Conservation (phyloP, 2,888 invertebrate species). For the Megalurothrips usitatus region DNA sequence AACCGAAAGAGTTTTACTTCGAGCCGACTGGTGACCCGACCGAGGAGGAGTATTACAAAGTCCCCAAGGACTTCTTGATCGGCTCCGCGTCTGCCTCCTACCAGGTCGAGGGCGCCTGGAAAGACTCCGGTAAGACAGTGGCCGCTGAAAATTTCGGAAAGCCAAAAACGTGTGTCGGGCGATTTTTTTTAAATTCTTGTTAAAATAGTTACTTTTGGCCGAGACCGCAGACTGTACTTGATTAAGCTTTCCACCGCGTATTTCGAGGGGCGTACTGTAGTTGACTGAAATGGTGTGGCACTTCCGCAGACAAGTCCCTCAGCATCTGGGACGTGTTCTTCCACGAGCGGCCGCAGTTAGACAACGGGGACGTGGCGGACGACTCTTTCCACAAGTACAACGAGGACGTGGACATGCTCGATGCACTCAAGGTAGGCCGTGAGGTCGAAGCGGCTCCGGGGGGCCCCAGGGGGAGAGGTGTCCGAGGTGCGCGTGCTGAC, state of each 20-base stretch:
- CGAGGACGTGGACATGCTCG: slow-evolving; percentile 56
- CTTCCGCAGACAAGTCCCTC: slow-evolving; percentile 53
- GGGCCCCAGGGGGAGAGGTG: not conserved
- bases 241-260: not conserved
- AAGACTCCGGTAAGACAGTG: not conserved
- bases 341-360: slow-evolving; percentile 51
- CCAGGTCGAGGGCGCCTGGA: slow-evolving; percentile 3
- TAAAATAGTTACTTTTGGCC: too few relatives aligned
- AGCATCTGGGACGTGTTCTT: slow-evolving; percentile 64
- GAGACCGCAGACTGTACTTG: too few relatives aligned
- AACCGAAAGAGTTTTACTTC: not conserved
- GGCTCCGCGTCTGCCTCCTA: not conserved
- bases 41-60: not conserved
- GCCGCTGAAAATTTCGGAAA: too few relatives aligned
- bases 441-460: not conserved
- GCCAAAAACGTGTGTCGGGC: too few relatives aligned
- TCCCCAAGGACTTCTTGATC: not conserved
- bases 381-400: slow-evolving; percentile 60
- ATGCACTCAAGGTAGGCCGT: slow-evolving; percentile 49
- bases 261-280: not conserved
- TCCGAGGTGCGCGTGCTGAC: not conserved
- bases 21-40: not conserved
- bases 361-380: slow-evolving; percentile 58
- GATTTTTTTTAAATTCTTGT: too few relatives aligned
- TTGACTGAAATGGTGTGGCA: not conserved